A percentile compares a stretch with the other conserved stretches of the same genome.
Evolutionary conservation across 2,888 invertebrate genomes (phyloP).

Genomic region (Willowsia nigromaculata): DNA sequence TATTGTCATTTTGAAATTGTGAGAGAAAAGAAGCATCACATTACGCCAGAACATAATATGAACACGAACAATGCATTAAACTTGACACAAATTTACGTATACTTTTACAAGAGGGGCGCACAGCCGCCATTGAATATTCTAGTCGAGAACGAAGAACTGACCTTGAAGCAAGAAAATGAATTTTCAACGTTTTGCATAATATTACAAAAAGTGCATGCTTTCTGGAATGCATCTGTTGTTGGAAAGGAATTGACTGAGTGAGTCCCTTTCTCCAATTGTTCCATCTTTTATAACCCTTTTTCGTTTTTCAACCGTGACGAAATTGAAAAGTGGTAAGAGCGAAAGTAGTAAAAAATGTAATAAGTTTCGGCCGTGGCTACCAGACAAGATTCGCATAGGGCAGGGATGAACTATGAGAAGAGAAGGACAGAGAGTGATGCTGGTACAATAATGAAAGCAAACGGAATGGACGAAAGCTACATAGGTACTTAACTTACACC

Average conservation of each 20-base stretch:
- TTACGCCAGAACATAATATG: neutral
- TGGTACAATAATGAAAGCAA: neutral
- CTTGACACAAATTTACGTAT: neutral
- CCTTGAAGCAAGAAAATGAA: neutral
- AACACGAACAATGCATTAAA: neutral
- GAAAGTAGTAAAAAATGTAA: neutral
- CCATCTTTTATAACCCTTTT: neutral
- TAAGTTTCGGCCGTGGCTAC: neutral
- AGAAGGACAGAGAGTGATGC: neutral
- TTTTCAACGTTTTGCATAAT: too few species aligned
- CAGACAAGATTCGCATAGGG: too few species aligned
- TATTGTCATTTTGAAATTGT: conserved; percentile 9
- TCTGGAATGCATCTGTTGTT: too few species aligned
- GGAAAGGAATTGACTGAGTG: too few species aligned
- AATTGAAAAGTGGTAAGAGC: conserved; percentile 8
- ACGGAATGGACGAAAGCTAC: neutral
- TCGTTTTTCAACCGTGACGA: neutral
- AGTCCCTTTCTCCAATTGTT: neutral
- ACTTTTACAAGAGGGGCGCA: too few species aligned
- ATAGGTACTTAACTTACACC: neutral
- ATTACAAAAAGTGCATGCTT: too few species aligned
- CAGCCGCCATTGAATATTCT: neutral
- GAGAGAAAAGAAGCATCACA: neutral
- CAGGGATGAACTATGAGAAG: neutral
- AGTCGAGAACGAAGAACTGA: neutral